Evolutionary conservation across 2,797 vertebrate genomes (phyloP), one percentile per base, ranked within the genome.

Genomic region (Melanogrammus aeglefinus): DNA sequence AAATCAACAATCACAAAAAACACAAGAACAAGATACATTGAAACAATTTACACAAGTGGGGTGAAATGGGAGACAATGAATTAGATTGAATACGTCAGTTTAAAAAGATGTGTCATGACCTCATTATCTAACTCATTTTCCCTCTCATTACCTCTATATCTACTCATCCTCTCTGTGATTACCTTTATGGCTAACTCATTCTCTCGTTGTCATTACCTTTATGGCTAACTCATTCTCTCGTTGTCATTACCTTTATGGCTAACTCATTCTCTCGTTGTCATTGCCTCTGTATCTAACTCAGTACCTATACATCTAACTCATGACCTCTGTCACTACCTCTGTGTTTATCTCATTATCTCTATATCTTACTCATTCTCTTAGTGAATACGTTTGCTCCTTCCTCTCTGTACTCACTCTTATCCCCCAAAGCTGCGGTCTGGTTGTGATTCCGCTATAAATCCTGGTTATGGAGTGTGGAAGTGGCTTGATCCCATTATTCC

Each of bases 361-460:
- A 57, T n/a, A 57, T 57, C 51, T n/a, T n/a, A n/a, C 51, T 57
- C 51, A 57, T 57, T 57, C 39, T 41, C 39, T 57, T 0, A 4
- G 18, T 51, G 51, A 57, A 57, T 57, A n/a, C 1, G 6, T 57
- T 57, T 57, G 1, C 51, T 57, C 21, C 88, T 77, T 82, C 77
- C 86, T 89, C 88, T 84, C 82, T 76, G 77, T 86, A 86, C 87
- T 80, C 78, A 73, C 79, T 85, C 76, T 77, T 71, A 79, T 91
- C 88, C 91, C 90, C 91, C 91, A 84, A 87, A 91, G 91, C 86
- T 72, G 86, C 86, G 90, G 83, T 91, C 90, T 83, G 84, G 81
- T 92, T 93, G 91, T 90, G 85, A 93, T 92, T 91, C 91, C 86
- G 4, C 90, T 91, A 94, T 95, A 94, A 94, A 93, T 94, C 91